phyloP scores from a whole-genome alignment of 2,113 vertebrate species.

The Blennius ocellaris region DNA sequence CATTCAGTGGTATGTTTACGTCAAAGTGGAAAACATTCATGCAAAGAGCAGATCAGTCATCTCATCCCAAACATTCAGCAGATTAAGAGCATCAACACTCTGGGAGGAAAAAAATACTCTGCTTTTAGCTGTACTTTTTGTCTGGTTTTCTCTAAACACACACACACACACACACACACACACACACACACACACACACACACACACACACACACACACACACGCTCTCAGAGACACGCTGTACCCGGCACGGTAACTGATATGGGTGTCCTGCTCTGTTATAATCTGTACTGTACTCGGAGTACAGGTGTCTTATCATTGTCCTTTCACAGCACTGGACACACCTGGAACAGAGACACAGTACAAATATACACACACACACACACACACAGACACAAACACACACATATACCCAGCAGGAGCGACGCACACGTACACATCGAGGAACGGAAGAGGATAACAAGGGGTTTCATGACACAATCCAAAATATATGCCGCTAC shows the following conservation, averaged over 20 bases:
- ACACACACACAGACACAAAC: neutral
- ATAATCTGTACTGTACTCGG: slow-evolving; percentile 53
- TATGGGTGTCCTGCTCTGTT: slow-evolving; percentile 36
- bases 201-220: slow-evolving; percentile 8
- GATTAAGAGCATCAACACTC: neutral
- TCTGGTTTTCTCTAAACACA: neutral
- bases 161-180: slow-evolving; percentile 10
- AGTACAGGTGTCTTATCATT: slow-evolving; percentile 74
- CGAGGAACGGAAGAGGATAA: neutral
- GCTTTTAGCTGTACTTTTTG: neutral
- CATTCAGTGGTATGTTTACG: neutral
- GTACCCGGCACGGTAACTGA: slow-evolving; percentile 36
- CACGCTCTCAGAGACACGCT: slow-evolving; percentile 30
- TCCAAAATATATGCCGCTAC: neutral
- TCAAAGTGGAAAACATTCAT: slow-evolving; percentile 13
- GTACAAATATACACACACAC: slow-evolving; percentile 8
- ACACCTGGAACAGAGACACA: slow-evolving; percentile 46
- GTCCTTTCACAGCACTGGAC: slow-evolving; percentile 66
- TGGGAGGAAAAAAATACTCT: neutral
- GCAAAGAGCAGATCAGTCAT: slow-evolving; percentile 50
- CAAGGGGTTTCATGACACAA: neutral
- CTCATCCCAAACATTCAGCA: slow-evolving; percentile 26
- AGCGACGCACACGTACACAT: slow-evolving; percentile 2
- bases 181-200: too few relatives aligned
- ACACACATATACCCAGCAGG: neutral